Evolutionary conservation across 35 echinoderm and acorn worm species (phyloP), one percentile per base, ranked within the genome.

Genomic region (Anneissia japonica): DNA sequence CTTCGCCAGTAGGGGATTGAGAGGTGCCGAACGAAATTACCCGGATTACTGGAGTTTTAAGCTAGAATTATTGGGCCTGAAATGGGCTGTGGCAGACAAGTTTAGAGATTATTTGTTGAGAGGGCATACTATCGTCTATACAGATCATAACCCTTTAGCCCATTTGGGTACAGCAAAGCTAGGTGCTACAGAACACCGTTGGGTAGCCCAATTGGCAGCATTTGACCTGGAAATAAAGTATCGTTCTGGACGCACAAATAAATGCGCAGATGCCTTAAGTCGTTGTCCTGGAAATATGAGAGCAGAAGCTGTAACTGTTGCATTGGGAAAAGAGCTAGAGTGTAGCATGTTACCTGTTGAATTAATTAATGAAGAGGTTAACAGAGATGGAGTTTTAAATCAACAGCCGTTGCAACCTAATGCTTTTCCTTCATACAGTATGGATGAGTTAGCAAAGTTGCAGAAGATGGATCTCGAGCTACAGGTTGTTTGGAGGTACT

Each of bases 61-160:
- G 34, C 26, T 93, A 34, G 91, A 93, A 82, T 38, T 93, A 1
- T 74, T 81, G 34, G 91, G 81, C 5, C 80, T 92, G 0, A 92
- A 89, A 30, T 92, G 90, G 90, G 85, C 90, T 9, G 81, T 92
- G 1, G 86, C 83, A 40, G 85, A 92, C 30, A 92, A 92, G 72
- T 92, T 92, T 56, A 77, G 90, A 26, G 87, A 83, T 30, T 89
- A 89, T 46, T 46, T 89, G 3, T 5, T 41, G 16, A 82, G 88
- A 3, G 19, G 46, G 0, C 29, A 38, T 1, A 46, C 86, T 32
- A 81, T 29, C 21, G 88, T 89, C 0, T 86, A 33, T 34, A 90
- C 88, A 10, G 88, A 90, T 34, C 37, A 90, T 72, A 90, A 90
- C 39, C 91, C 87, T 26, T 38, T 93, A 26, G 81, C 89, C 14